Percentiles rank a stretch among this genome's conserved stretches.
These are phyloP conservation scores for Sitodiplosis mosellana DNA, from an alignment of 1,140 invertebrate species.

Conservation along the genomic window DNA sequence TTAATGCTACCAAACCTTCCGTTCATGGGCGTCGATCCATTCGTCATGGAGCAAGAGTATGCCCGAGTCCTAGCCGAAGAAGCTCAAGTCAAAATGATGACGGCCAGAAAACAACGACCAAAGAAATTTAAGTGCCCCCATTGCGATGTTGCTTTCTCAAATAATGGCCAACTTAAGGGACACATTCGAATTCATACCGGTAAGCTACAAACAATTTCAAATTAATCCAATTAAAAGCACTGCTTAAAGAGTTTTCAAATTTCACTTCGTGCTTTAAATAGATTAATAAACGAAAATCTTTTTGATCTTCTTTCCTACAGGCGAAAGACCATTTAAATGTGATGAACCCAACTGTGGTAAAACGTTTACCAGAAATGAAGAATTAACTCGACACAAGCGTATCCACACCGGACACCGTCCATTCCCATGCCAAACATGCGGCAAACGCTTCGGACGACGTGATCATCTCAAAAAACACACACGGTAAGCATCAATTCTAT, in stretches of 20 bases:
- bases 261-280: too few species aligned
- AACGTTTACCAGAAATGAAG: slow-evolving; percentile 83
- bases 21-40: slow-evolving; percentile 17
- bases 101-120: slow-evolving; percentile 55
- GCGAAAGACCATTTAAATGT: slow-evolving; percentile 72
- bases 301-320: slow-evolving; percentile 26
- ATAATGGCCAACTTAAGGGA: slow-evolving; percentile 81
- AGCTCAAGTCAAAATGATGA: slow-evolving; percentile 38
- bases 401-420: slow-evolving; percentile 75
- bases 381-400: slow-evolving; percentile 74
- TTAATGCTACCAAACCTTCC: background rate
- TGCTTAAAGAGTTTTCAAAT: slow-evolving; percentile 1
- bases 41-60: slow-evolving; percentile 40
- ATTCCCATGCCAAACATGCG: slow-evolving; percentile 58
- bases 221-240: slow-evolving; percentile 3
- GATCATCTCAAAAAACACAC: slow-evolving; percentile 75
- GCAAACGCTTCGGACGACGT: slow-evolving; percentile 74
- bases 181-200: slow-evolving; percentile 84
- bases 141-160: slow-evolving; percentile 77
- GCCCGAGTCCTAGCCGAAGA: slow-evolving; percentile 42
- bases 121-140: slow-evolving; percentile 79
- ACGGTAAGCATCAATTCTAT: too few species aligned
- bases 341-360: slow-evolving; percentile 68
- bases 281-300: too few species aligned
- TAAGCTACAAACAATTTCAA: slow-evolving; percentile 18